These are phyloP conservation scores for Bimastos eiseni DNA, from an alignment of 2,888 invertebrate species.

Conservation along the genomic window DNA sequence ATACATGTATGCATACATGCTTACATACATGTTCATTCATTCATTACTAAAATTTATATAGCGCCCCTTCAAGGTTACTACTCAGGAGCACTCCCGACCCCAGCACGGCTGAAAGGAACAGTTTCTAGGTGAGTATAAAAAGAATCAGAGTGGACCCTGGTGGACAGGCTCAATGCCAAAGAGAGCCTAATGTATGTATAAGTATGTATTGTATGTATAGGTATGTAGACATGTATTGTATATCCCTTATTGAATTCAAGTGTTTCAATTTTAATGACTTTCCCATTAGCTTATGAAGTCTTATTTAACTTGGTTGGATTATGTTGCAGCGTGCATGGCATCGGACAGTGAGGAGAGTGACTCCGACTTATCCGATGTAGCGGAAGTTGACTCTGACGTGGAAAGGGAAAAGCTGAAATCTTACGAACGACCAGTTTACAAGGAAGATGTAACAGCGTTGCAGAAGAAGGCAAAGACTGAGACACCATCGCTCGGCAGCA, in stretches of 20 bases:
- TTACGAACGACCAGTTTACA: constrained; percentile 56
- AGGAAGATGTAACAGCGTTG: constrained; percentile 55
- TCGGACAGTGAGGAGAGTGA: constrained; percentile 62
- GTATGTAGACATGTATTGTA: too few relatives aligned
- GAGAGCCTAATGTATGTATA: too few relatives aligned
- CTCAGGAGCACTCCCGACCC: too few relatives aligned
- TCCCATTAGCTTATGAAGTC: background rate
- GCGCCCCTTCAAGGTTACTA: too few relatives aligned
- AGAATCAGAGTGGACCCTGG: too few relatives aligned
- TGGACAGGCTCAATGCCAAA: too few relatives aligned
- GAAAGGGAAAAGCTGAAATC: constrained; percentile 60
- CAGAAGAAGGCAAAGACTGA: constrained; percentile 54
- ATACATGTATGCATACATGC: too few relatives aligned
- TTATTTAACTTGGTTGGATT: background rate
- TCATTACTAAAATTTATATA: too few relatives aligned
- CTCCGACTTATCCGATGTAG: constrained; percentile 61
- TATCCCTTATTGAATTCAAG: background rate
- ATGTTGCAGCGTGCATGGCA: constrained; percentile 55
- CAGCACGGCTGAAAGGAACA: too few relatives aligned
- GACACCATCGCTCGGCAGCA: constrained; percentile 44
- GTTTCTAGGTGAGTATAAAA: too few relatives aligned
- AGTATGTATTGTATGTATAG: too few relatives aligned
- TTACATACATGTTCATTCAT: too few relatives aligned
- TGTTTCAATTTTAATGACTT: background rate
- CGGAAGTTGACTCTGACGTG: constrained; percentile 60